Evolutionary conservation across 2,113 vertebrate species (phyloP), one percentile per base, ranked within the genome.

Genomic region (Bufo bufo): DNA sequence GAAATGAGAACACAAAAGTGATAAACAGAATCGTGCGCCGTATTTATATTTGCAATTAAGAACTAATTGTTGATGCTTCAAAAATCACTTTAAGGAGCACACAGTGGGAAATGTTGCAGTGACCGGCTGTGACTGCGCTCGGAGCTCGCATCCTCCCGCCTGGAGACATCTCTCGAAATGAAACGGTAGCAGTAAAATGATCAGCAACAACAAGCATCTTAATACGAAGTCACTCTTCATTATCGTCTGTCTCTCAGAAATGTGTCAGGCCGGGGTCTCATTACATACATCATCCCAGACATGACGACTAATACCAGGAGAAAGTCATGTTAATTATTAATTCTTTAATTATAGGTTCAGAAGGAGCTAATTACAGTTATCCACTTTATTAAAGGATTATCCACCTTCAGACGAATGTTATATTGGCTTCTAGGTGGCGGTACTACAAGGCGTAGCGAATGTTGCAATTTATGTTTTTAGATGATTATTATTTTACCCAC

Each of bases 1-100:
- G 77, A 69, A 80, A 58, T 58, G 12, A 71, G 12, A 45, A 87
- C 7, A 81, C 85, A 81, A 87, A 87, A 81, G 77, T 56, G 49
- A 56, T 69, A 72, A 80, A 58, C 63, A 56, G 65, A 87, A 81
- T 87, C 85, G 61, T 81, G 77, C 77, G 8, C 63, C 3, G 85
- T 81, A 81, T 87, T 87, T 72, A 80, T 19, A 87, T 87, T 49
- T 72, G 75, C 65, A 81, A 87, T 81, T 87, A 87, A 61, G n/a
- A 6, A 23, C 77, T 87, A 87, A 87, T 87, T 87, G 63, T 72
- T 72, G 33, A 54, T 49, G 65, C 71, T 71, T 58, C 10, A 81
- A n/a, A 72, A 87, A 87, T 71, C 52, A 86, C 74, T 72, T 81
- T 43, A 8, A 16, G n/a, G 65, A 47, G 19, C 77, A n/a, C 43